Evolutionary conservation across 1,140 invertebrate genomes (phyloP).

Genomic region (Ditylenchus dipsaci): DNA sequence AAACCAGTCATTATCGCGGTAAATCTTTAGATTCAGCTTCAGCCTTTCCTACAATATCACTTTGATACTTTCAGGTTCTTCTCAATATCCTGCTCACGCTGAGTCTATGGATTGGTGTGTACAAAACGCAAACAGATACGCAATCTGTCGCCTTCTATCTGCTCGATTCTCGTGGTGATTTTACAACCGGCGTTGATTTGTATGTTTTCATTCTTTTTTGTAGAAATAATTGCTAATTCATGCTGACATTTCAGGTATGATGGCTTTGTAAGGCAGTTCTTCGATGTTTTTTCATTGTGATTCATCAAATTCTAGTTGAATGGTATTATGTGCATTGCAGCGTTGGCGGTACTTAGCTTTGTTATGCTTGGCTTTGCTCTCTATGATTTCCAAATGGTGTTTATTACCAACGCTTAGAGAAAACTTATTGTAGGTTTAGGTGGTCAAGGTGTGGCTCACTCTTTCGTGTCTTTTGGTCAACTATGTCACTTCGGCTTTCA

Average conservation of each 20-base stretch:
- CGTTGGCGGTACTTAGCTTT: conserved; percentile 40
- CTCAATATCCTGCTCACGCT: conserved; percentile 43
- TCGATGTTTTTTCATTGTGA: background rate
- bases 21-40: too few relatives aligned
- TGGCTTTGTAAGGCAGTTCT: background rate
- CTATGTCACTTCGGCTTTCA: conserved; percentile 33
- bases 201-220: conserved; percentile 9
- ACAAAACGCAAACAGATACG: conserved; percentile 29
- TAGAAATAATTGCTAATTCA: background rate
- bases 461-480: conserved; percentile 38
- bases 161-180: conserved; percentile 24
- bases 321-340: conserved; percentile 34
- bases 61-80: conserved; percentile 10
- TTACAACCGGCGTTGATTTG: conserved; percentile 41
- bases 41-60: too few relatives aligned
- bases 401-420: too few relatives aligned
- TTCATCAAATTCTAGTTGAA: conserved; percentile 34
- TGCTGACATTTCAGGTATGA: background rate
- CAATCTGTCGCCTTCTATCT: conserved; percentile 22
- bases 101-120: conserved; percentile 34
- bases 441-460: conserved; percentile 39
- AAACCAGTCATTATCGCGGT: too few relatives aligned
- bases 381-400: conserved; percentile 31
- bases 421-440: background rate
- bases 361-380: conserved; percentile 44